Conservation (phyloP, 2,888 invertebrate species). For the Diaprepes abbreviatus region DNA sequence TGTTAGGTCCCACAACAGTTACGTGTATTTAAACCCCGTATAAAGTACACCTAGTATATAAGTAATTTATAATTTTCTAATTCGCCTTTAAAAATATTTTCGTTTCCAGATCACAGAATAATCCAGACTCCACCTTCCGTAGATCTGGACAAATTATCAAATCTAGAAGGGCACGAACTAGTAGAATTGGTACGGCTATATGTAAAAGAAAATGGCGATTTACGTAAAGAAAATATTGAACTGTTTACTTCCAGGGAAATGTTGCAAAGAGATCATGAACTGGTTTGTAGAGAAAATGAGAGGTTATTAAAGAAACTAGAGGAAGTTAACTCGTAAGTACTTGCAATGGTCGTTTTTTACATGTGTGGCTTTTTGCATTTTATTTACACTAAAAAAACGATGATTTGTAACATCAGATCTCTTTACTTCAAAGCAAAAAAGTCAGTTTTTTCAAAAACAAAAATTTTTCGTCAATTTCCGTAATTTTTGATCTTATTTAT, state of each 20-base stretch:
- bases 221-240: slow-evolving; percentile 88
- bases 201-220: slow-evolving; percentile 83
- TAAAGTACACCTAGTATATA: too few species aligned
- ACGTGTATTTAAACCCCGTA: too few species aligned
- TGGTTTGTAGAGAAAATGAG: slow-evolving; percentile 92
- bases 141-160: slow-evolving; percentile 80
- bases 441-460: too few species aligned
- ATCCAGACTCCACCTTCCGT: slow-evolving; percentile 73
- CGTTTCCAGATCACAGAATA: slow-evolving; percentile 59
- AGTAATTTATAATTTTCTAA: too few species aligned
- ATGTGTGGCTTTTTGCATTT: too few species aligned
- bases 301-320: slow-evolving; percentile 88
- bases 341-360: background rate
- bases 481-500: too few species aligned
- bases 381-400: too few species aligned
- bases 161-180: slow-evolving; percentile 83
- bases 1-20: too few species aligned
- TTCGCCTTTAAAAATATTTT: too few species aligned
- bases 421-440: too few species aligned
- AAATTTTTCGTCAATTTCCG: too few species aligned
- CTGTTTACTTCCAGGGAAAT: slow-evolving; percentile 84
- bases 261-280: slow-evolving; percentile 88
- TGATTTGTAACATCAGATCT: too few species aligned
- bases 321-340: slow-evolving; percentile 86
- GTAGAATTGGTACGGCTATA: slow-evolving; percentile 89